phyloP scores from a whole-genome alignment of 1,140 invertebrate genomes.

The Kradibia gibbosae region DNA sequence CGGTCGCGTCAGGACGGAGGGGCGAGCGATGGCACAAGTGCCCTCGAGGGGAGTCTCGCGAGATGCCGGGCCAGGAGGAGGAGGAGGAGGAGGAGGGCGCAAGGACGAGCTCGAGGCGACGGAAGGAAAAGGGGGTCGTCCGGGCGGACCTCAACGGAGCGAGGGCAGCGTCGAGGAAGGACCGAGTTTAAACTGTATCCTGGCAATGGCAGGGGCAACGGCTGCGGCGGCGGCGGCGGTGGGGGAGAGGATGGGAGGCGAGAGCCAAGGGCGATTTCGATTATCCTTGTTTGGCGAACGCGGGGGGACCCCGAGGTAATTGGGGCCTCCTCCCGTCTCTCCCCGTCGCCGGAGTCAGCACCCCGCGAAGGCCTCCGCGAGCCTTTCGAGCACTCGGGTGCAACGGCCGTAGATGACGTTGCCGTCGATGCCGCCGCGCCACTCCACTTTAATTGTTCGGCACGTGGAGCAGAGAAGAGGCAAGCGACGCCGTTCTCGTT shows the following conservation, averaged over 20 bases:
- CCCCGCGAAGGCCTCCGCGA: not conserved
- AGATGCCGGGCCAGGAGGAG: not conserved
- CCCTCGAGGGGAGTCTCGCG: not conserved
- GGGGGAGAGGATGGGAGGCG: not conserved
- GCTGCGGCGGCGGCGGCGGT: too few species aligned
- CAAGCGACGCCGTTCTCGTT: too few species aligned
- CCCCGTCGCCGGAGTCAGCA: too few species aligned
- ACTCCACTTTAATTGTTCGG: not conserved
- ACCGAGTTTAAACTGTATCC: too few species aligned
- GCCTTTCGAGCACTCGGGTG: not conserved
- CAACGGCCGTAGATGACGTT: too few species aligned
- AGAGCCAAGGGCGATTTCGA: slow-evolving; percentile 17
- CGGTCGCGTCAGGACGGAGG: not conserved
- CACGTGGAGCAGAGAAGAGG: not conserved
- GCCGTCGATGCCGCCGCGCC: not conserved
- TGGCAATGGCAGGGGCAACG: not conserved
- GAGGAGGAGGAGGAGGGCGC: not conserved
- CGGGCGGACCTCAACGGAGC: not conserved
- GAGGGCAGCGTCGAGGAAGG: not conserved
- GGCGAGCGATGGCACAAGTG: not conserved
- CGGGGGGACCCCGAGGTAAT: not conserved
- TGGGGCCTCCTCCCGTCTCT: not conserved
- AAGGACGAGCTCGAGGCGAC: not conserved
- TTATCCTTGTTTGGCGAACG: slow-evolving; percentile 10
- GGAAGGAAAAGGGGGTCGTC: too few species aligned